These are phyloP conservation scores for Dicyrtoma fusca DNA, from an alignment of 2,888 invertebrate genomes.

Conservation along the genomic window DNA sequence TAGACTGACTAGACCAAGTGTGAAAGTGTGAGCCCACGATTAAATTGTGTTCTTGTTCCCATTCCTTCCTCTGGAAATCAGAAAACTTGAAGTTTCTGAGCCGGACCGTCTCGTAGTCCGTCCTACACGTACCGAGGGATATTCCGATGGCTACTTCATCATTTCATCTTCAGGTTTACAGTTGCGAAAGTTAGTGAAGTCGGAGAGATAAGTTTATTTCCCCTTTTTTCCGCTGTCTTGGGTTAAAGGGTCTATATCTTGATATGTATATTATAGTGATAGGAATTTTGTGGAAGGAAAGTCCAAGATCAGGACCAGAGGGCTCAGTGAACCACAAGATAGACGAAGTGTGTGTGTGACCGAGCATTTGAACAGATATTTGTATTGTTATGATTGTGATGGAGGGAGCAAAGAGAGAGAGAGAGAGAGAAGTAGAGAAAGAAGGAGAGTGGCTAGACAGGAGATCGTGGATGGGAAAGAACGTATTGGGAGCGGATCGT, in stretches of 20 bases:
- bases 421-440: background rate
- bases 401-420: background rate
- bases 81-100: no score
- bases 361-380: no score
- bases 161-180: background rate
- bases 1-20: no score
- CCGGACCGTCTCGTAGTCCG: no score
- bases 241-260: no score
- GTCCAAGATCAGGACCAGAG: background rate
- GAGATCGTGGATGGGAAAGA: background rate
- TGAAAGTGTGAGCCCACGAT: background rate
- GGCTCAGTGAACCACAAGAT: slow-evolving; percentile 10
- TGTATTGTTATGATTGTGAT: background rate
- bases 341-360: background rate
- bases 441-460: background rate
- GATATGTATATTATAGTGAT: no score
- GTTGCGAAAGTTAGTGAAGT: slow-evolving; percentile 1
- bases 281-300: background rate
- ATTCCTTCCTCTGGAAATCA: background rate
- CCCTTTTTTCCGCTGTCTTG: no score
- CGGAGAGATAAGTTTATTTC: slow-evolving; percentile 15
- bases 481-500: background rate
- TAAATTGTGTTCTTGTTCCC: background rate
- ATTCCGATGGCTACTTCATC: background rate
- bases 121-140: background rate